Evolutionary conservation across 1,140 invertebrate species (phyloP).

Genomic region (Helicorthomorpha holstii): DNA sequence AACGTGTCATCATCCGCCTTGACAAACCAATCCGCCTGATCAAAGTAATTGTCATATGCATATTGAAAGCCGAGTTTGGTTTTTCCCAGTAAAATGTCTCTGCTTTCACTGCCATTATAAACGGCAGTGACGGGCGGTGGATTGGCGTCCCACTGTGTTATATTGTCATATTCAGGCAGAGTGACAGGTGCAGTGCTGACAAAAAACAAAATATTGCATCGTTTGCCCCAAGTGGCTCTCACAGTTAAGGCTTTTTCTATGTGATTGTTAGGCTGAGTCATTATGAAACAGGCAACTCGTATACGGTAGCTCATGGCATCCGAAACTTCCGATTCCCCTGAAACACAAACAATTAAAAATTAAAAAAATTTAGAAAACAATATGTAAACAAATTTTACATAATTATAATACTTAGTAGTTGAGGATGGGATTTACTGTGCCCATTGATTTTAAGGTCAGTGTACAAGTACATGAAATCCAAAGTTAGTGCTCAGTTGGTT

Average conservation of each 20-base stretch:
- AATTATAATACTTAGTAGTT: too few relatives aligned
- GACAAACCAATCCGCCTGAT: slow-evolving; percentile 80
- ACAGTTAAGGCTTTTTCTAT: slow-evolving; percentile 76
- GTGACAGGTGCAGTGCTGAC: slow-evolving; percentile 49
- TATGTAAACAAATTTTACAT: too few relatives aligned
- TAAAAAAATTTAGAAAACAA: too few relatives aligned
- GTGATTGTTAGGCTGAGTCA: slow-evolving; percentile 82
- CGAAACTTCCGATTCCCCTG: slow-evolving; percentile 40
- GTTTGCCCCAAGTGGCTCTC: slow-evolving; percentile 84
- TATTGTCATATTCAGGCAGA: too few relatives aligned
- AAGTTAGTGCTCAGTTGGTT: too few relatives aligned
- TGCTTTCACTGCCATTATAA: slow-evolving; percentile 56
- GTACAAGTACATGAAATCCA: too few relatives aligned
- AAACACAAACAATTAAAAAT: too few relatives aligned
- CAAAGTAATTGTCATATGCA: slow-evolving; percentile 52
- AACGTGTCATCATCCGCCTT: slow-evolving; percentile 94
- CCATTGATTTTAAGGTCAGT: too few relatives aligned
- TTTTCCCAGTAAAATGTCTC: slow-evolving; percentile 86
- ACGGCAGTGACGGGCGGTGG: slow-evolving; percentile 24
- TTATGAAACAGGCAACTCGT: slow-evolving; percentile 83
- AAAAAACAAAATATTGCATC: slow-evolving; percentile 77
- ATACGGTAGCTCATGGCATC: slow-evolving; percentile 48
- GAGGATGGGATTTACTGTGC: too few relatives aligned
- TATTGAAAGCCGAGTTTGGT: slow-evolving; percentile 77
- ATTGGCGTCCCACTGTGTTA: too few relatives aligned